These are phyloP conservation scores for Lepidurus arcticus DNA, from an alignment of 1,140 invertebrate genomes.

Conservation along the genomic window DNA sequence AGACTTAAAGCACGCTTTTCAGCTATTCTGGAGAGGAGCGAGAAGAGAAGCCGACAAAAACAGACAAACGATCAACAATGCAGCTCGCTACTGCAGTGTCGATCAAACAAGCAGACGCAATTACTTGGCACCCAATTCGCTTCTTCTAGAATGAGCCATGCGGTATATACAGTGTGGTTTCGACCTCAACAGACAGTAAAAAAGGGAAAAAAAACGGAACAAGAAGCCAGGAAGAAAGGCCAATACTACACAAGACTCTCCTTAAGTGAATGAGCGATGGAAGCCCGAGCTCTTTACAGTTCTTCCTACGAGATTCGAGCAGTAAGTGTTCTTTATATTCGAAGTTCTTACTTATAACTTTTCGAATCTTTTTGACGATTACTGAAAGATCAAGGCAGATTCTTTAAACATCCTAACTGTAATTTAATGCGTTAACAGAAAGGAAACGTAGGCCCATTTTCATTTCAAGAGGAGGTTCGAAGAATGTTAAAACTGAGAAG, in stretches of 20 bases:
- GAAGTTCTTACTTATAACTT: no score
- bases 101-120: constrained; percentile 18
- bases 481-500: no score
- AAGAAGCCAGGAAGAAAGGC: neutral
- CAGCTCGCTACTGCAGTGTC: constrained; percentile 20
- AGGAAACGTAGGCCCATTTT: no score
- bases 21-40: neutral
- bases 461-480: no score
- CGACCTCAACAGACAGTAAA: neutral
- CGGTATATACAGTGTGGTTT: neutral
- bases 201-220: neutral
- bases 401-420: no score
- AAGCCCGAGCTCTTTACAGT: no score
- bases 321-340: no score
- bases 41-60: constrained; percentile 15
- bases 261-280: neutral
- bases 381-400: no score
- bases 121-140: constrained; percentile 12
- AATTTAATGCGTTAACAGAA: no score
- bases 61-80: constrained; percentile 13
- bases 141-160: neutral
- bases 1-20: constrained; percentile 5
- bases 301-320: no score
- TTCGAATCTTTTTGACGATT: no score
- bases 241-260: neutral